Evolutionary conservation across 1,140 invertebrate genomes (phyloP), one percentile per base, ranked within the genome.

Genomic region (Oryctes rhinoceros): DNA sequence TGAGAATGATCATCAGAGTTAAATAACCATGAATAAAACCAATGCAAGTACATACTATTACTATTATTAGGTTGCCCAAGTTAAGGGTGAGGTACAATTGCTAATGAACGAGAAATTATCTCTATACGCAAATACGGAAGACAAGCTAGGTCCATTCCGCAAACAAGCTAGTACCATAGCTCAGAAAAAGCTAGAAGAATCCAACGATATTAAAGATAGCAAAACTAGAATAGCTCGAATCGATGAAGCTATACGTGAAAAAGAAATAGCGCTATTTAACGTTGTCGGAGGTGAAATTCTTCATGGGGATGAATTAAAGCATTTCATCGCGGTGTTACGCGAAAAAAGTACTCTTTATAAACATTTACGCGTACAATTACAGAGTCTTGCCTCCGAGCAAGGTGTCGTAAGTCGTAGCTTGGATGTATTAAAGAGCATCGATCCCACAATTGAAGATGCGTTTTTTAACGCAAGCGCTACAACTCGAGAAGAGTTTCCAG

Each of bases 271-370:
- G 10, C 13, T 83, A 11, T 65, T n/a, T n/a, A 62, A 78, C 6
- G 53, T 81, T 11, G 47, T 84, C 4, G 83, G 82, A 18, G 83
- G 83, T 1, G 80, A 81, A 48, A 24, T 81, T 3, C 53, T 83
- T 1, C 76, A 80, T 13, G 83, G 83, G 7, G 80, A 81, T 11
- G 39, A 76, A 15, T 81, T 81, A 35, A 81, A 81, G 77, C 30
- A 67, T 6, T 84, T 80, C 47, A 76, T 84, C 0, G n/a, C 79
- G 79, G 81, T 37, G 20, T 79, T 81, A 75, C 80, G 80, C 7
- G 80, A 74, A 39, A 53, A 49, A 65, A 81, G 75, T 35, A 35
- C 75, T 2, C 6, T 53, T 9, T 81, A 81, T 18, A 81, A 81
- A 75, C 9, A 74, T 15, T 37, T 74, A 4, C 65, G 76, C 65